Evolutionary conservation across 1,140 invertebrate species (phyloP).

Genomic region (Pantala flavescens): DNA sequence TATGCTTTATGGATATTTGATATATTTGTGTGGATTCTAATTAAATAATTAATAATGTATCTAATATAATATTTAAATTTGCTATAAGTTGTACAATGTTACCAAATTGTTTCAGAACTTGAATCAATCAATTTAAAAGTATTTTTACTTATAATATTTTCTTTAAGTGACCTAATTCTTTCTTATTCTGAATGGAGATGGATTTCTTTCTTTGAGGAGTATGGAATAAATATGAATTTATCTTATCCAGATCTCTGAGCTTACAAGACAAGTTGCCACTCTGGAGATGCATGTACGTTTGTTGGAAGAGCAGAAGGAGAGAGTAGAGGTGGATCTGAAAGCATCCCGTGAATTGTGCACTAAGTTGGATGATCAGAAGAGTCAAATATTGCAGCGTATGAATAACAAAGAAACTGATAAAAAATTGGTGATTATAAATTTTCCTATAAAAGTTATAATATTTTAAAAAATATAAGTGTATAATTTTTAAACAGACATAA

Average conservation of each 20-base stretch:
- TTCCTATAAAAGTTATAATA: neutral
- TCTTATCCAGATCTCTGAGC: constrained; percentile 37
- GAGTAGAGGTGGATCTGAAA: constrained; percentile 35
- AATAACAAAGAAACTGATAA: constrained; percentile 32
- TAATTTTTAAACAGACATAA: neutral
- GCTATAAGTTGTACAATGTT: too few relatives aligned
- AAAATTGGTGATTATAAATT: constrained; percentile 29
- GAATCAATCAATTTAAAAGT: too few relatives aligned
- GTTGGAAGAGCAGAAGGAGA: constrained; percentile 31
- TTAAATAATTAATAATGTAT: too few relatives aligned
- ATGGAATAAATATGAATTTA: constrained; percentile 13
- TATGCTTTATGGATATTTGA: neutral
- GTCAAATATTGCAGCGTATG: constrained; percentile 34
- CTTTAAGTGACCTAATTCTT: too few relatives aligned
- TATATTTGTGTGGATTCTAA: neutral
- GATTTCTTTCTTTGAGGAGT: too few relatives aligned
- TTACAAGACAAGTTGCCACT: constrained; percentile 40
- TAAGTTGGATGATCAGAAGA: constrained; percentile 43
- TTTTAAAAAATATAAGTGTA: neutral
- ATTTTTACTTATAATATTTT: too few relatives aligned
- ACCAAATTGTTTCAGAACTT: too few relatives aligned
- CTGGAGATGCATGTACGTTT: constrained; percentile 41
- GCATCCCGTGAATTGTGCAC: constrained; percentile 41
- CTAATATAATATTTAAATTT: too few relatives aligned
- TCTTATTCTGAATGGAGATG: too few relatives aligned